Percentiles rank a stretch among this genome's conserved stretches.
Evolutionary conservation across 2,888 invertebrate genomes (phyloP).

Genomic region (Acleris holmiana): DNA sequence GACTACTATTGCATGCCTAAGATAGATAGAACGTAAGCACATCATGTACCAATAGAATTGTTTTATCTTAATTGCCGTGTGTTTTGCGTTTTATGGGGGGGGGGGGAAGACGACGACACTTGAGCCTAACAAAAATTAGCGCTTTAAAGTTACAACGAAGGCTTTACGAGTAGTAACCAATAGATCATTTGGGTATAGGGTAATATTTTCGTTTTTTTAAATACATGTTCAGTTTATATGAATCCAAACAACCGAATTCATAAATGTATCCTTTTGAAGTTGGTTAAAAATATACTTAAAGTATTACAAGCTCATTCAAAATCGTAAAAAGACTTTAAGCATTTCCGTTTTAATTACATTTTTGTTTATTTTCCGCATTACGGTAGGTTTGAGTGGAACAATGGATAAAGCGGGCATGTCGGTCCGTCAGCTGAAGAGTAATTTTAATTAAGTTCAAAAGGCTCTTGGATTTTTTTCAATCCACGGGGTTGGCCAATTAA

Average conservation of each 20-base stretch:
- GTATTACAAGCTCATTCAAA: constrained; percentile 15
- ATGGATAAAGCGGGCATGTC: constrained; percentile 58
- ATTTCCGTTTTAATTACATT: constrained; percentile 37
- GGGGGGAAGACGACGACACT: no score
- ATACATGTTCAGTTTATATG: no score
- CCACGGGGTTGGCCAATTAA: constrained; percentile 75
- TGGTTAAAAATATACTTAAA: constrained; percentile 3
- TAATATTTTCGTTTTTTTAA: no score
- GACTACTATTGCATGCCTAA: no score
- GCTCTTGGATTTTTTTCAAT: constrained; percentile 72
- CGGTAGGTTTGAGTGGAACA: constrained; percentile 39
- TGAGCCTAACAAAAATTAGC: no score
- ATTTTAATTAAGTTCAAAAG: constrained; percentile 76
- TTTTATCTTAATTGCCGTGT: no score
- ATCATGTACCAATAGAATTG: no score
- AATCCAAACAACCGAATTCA: neutral
- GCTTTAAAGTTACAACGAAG: no score
- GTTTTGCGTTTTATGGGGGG: no score
- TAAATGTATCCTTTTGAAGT: neutral
- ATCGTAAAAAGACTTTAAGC: constrained; percentile 26
- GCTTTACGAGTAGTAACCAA: no score
- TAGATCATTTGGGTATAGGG: no score
- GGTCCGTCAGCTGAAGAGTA: constrained; percentile 65
- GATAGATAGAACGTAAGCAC: no score
- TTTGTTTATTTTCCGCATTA: constrained; percentile 39